Base-by-base conservation (phyloP, 2,113 vertebrate species). In the Entelurus aequoreus region DNA sequence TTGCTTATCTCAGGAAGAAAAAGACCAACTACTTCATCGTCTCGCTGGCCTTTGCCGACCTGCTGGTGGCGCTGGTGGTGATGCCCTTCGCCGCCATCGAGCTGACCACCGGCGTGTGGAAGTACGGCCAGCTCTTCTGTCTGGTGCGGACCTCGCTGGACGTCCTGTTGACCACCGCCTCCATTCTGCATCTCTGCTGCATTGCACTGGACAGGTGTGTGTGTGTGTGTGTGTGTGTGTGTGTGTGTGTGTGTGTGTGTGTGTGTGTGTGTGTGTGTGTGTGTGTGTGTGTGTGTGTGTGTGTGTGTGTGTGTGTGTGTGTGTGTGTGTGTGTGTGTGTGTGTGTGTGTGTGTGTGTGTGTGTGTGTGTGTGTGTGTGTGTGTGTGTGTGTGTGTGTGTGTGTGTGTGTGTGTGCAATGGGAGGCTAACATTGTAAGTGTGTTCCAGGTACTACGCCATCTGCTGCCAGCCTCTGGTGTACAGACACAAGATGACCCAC, bases 21-120 rank as follows among this genome's bases (percentile, higher is more conserved):
- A 92, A 92, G 77, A 92, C 91, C 4, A 92, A 91, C 86, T 92
- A 87, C 80, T 92, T 92, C 73, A 91, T 92, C 6, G 89, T 92
- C 65, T 92, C 91, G 0, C 75, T 92, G 84, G 90, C 91, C 0
- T 92, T 92, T 47, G 88, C 90, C 8, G 91, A 92, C 73, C 69
- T 92, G 67, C 63, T 92, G 60, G 91, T 92, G 51, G 91, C 90
- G 0, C 54, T 91, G 63, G 76, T 92, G 14, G 91, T 92, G 63
- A 92, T 92, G 91, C 91, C 91, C 0, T 90, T 92, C 5, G 90
- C 90, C 21, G 89, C 90, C 0, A 90, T 92, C 0, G 90, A 92
- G 84, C 69, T 91, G 60, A 90, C 83, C 54, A 90, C 87, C 0
- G 89, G 89, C 8, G 59, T 80, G 38, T 92, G 91, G 91, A 67